Base-by-base conservation (phyloP, 35 echinoderm and acorn worm species). In the Lytechinus variegatus region DNA sequence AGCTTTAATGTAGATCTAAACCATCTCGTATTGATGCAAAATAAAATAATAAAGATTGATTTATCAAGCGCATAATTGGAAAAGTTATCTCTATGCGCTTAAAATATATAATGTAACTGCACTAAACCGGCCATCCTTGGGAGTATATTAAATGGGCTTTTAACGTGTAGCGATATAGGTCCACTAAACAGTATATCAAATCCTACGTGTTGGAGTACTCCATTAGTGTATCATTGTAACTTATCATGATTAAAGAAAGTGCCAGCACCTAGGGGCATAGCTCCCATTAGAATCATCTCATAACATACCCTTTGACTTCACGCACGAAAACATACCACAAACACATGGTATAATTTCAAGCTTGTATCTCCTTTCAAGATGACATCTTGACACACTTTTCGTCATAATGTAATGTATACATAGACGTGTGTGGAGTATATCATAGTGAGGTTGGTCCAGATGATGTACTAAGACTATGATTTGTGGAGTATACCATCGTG, bases 111-210 rank as follows among this genome's bases (percentile, higher is more conserved):
- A 44, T 44, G 33, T 44, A 44, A 44, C 33, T 44, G 33, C 33
- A 44, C 33, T 44, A 79, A 79, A 16, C 66, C 66, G n/a, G 66
- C n/a, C 66, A 79, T 79, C 66, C 66, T 79, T 79, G 66, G 14
- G 66, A 79, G 66, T n/a, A 79, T 79, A 79, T 79, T 79, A 79
- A n/a, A 79, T 79, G 66, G 66, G 66, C 66, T 79, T 79, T 79
- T 24, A 79, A 79, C 19, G 19, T 79, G 66, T 7, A n/a, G 66
- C 66, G n/a, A n/a, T 79, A 24, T 24, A n/a, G 66, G 66, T 79
- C 66, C 21, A 44, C 33, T 44, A 44, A 44, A 44, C 33, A 6
- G 66, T 8, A 72, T 21, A 72, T 72, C 61, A 24, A 21, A 72
- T 72, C 14, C 3, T 21, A 7, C 66, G n/a, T 79, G 21, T 24